Base-by-base conservation (phyloP, 2,888 invertebrate species). In the Pandemis heparana region DNA sequence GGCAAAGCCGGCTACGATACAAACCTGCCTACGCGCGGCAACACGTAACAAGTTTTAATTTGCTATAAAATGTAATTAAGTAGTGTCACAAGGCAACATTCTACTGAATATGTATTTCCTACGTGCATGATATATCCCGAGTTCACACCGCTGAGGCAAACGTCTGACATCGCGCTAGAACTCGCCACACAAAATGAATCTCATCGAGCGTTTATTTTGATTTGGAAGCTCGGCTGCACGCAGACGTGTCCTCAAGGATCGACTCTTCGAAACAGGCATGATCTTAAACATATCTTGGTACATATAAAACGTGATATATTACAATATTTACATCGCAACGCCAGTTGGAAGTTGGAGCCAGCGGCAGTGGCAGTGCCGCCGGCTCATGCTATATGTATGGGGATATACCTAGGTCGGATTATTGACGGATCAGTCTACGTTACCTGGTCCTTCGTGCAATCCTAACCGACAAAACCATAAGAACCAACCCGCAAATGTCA, bases 291-390 rank as follows among this genome's bases (percentile, higher is more conserved):
- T 61, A 63, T 53, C 6, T 18, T n/a, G 59, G 23, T 53, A 66
- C 66, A 71, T 76, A 76, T 77, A 79, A 78, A 78, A 78, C 74
- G 46, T 51, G 38, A 64, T 81, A 79, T 79, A 68, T 76, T 82
- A 83, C 84, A 84, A 79, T 83, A 84, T 84, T 80, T 84, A 84
- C 84, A 83, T 18, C 65, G 46, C 43, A 39, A n/a, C 41, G 41
- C n/a, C 60, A 16, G 23, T 23, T 1, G n/a, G n/a, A n/a, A n/a
- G n/a, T n/a, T n/a, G n/a, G n/a, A n/a, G n/a, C n/a, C n/a, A n/a
- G n/a, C n/a, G n/a, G n/a, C n/a, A n/a, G n/a, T n/a, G n/a, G n/a
- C n/a, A n/a, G n/a, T n/a, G 23, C 23, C 2, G 23, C 2, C 23
- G 23, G 23, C 23, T 48, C n/a, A 14, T 48, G 48, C n/a, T 65